These are phyloP conservation scores for Salvelinus alpinus DNA, from an alignment of 2,113 vertebrate species.

Conservation along the genomic window DNA sequence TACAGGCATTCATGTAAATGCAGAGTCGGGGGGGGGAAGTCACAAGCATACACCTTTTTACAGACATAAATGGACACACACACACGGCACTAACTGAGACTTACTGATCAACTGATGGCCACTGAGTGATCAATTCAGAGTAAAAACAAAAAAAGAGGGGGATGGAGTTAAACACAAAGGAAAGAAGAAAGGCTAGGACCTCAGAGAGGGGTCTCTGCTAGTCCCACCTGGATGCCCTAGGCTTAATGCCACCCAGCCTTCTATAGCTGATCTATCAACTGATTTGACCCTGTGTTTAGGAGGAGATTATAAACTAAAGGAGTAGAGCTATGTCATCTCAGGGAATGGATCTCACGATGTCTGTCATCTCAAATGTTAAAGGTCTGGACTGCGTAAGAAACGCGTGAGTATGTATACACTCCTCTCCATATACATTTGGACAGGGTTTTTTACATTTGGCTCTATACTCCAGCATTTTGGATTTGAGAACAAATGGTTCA, in stretches of 20 bases:
- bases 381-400: too few relatives aligned
- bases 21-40: slow-evolving; percentile 38
- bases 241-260: too few relatives aligned
- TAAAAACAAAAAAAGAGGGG: slow-evolving; percentile 61
- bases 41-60: slow-evolving; percentile 45
- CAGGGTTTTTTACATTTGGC: too few relatives aligned
- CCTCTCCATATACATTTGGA: too few relatives aligned
- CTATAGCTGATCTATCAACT: too few relatives aligned
- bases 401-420: too few relatives aligned
- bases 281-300: neutral
- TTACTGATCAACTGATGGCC: slow-evolving; percentile 76
- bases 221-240: too few relatives aligned
- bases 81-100: slow-evolving; percentile 58
- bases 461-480: too few relatives aligned
- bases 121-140: slow-evolving; percentile 69
- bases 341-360: too few relatives aligned
- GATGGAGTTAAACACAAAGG: slow-evolving; percentile 57
- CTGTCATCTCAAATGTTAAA: too few relatives aligned
- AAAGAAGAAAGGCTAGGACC: slow-evolving; percentile 17
- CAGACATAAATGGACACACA: slow-evolving; percentile 31
- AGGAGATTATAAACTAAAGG: neutral
- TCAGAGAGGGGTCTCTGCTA: neutral
- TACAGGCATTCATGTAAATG: slow-evolving; percentile 65
- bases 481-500: too few relatives aligned
- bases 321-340: neutral